Evolutionary conservation across 2,888 invertebrate genomes (phyloP), one percentile per base, ranked within the genome.

Genomic region (Charanyca ferruginea): DNA sequence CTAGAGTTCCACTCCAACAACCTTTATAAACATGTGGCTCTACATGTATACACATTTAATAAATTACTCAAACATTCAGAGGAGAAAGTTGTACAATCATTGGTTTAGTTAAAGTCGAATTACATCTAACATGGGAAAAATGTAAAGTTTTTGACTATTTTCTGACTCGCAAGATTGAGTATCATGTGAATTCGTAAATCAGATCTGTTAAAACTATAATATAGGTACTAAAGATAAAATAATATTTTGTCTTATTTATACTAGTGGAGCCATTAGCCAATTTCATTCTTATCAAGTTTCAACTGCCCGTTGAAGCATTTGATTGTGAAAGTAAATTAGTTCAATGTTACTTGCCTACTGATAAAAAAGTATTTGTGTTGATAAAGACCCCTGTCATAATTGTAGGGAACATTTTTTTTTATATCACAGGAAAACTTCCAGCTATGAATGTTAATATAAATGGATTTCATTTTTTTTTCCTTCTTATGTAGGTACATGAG

Each of bases 241-340:
- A 11, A 11, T 32, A 32, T 18, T 9, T 42, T 58, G 22, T 25
- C 5, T 63, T 47, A 28, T 2, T 38, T 51, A 41, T 42, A 51
- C 45, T 25, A 52, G 48, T 28, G 25, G 42, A 74, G 18, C 23
- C 3, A 74, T n/a, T n/a, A n/a, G n/a, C n/a, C n/a, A n/a, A n/a
- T n/a, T n/a, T n/a, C n/a, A 74, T 58, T 58, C 58, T 74, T 73
- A 73, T 73, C 74, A 54, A 49, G 41, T 45, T 69, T 45, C 42
- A 42, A 68, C 41, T 2, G 47, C 47, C 22, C 32, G 57, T 32
- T 9, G 11, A 49, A 47, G 28, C 48, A 73, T 68, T 68, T 54
- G 22, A 68, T 62, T 48, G 25, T 48, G 28, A 49, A 54, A 58
- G 44, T 25, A 49, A 49, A 47, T 49, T 35, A 48, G 67, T 67